Percentiles rank a stretch among this genome's conserved stretches.
phyloP scores from a whole-genome alignment of 2,797 vertebrate genomes.

The Craterocephalus amniculus region DNA sequence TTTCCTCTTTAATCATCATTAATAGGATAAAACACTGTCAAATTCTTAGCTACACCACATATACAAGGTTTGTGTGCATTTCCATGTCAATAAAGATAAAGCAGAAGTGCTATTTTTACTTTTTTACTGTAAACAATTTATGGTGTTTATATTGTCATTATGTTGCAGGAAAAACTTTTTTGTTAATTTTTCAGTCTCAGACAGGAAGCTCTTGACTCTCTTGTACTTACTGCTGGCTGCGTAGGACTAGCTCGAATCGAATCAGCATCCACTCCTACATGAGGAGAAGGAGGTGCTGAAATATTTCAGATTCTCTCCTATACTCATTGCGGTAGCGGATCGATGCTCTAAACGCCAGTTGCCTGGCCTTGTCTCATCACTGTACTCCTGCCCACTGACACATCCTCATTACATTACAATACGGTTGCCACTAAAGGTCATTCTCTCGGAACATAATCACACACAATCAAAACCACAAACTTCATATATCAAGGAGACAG shows the following conservation, averaged over 20 bases:
- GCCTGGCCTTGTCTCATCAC: constrained; percentile 85
- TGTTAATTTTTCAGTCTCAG: constrained; percentile 48
- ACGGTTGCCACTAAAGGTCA: constrained; percentile 99
- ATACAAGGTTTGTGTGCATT: constrained; percentile 15
- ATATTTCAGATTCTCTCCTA: constrained; percentile 81
- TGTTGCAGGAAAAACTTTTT: constrained; percentile 30
- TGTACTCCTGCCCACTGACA: constrained; percentile 94
- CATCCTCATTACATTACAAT: constrained; percentile 99
- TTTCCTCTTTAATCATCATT: constrained; percentile 65
- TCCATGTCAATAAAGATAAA: constrained; percentile 18
- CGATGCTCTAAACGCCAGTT: constrained; percentile 76
- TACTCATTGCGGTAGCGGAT: constrained; percentile 67
- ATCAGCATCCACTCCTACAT: constrained; percentile 64
- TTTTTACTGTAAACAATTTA: constrained; percentile 5
- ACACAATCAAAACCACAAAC: constrained; percentile 99
- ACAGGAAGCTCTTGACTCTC: constrained; percentile 42
- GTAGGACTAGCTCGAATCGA: constrained; percentile 57
- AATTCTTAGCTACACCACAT: constrained; percentile 25
- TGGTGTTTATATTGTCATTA: constrained; percentile 14
- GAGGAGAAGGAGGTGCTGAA: constrained; percentile 60
- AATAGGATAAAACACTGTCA: constrained; percentile 51
- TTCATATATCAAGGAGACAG: constrained; percentile 98
- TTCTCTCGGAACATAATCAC: constrained; percentile 99
- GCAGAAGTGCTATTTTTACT: not conserved
- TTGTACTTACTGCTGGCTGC: constrained; percentile 38